Evolutionary conservation across 2,797 vertebrate species (phyloP), one percentile per base, ranked within the genome.

Genomic region (Poeciliopsis infans): DNA sequence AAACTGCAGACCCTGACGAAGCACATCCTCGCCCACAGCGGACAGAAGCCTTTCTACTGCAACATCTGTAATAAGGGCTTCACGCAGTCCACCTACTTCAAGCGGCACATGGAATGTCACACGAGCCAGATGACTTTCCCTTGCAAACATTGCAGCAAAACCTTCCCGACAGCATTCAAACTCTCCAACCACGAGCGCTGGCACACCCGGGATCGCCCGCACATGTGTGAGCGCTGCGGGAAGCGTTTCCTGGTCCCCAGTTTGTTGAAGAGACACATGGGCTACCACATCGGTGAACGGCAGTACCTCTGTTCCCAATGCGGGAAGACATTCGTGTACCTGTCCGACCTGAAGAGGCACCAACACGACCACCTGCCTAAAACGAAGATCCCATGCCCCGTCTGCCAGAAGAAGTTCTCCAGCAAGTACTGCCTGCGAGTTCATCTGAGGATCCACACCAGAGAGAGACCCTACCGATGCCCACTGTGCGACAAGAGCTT

Each of bases 191-290:
- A 96, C 71, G 92, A 95, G 84, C 95, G 95, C 76, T 96, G 95
- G 93, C 96, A 96, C 90, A 95, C 95, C n/a, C 84, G 94, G 73
- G 95, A 95, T 7, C 95, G 95, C 1, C 95, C 95, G 0, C 95
- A 96, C 82, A 94, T 95, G 91, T 96, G 96, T 45, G 95, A 95
- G 83, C 93, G 94, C 0, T 96, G 96, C 0, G 95, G 96, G 7
- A 95, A 93, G 82, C 81, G 93, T 2, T 95, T 95, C 90, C 90
- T 94, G 0, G 92, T 94, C 4, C 94, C 95, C 80, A 95, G 94
- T 79, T 33, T 95, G 89, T 36, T 95, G 86, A 95, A 95, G 87
- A 80, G 94, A 45, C 94, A 95, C 88, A 94, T 95, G 94, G 94
- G 94, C 64, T 95, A 95, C 80, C 94, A 95, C 78, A 94, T 93